A percentile compares a stretch with the other conserved stretches of the same genome.
Evolutionary conservation across 2,797 vertebrate genomes (phyloP).

Genomic region (Spatula versicolor): DNA sequence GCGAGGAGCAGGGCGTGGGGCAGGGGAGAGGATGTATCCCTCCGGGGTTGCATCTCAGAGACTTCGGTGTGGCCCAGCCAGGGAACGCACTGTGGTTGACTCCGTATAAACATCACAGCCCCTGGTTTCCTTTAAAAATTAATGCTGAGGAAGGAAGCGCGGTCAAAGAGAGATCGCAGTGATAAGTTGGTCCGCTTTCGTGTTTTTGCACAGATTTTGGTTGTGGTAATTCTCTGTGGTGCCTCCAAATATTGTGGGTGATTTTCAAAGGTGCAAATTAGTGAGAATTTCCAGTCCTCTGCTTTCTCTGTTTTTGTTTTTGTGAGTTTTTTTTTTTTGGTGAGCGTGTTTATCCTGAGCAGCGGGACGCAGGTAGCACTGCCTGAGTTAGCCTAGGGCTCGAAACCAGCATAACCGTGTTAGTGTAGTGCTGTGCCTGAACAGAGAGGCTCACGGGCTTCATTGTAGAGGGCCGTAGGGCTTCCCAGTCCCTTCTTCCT

Average conservation of each 20-base stretch:
- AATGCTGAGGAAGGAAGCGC: not conserved
- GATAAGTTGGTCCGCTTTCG: not conserved
- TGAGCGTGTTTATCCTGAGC: not conserved
- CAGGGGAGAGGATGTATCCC: not conserved
- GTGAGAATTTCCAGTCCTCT: not conserved
- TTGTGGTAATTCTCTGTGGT: not conserved
- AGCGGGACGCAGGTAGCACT: not conserved
- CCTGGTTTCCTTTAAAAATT: constrained; percentile 28
- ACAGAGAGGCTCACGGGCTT: not conserved
- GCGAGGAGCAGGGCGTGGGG: not conserved
- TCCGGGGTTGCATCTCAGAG: not conserved
- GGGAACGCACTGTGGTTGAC: not conserved
- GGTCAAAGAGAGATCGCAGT: not conserved
- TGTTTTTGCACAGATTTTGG: not conserved
- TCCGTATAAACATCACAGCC: constrained; percentile 21
- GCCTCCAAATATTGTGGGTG: not conserved
- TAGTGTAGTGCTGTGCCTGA: not conserved
- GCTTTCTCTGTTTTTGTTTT: not conserved
- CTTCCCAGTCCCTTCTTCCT: not conserved
- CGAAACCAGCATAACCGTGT: not conserved
- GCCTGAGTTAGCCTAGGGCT: not conserved
- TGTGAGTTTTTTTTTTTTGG: not conserved
- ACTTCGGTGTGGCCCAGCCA: not conserved
- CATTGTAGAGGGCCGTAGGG: not conserved
- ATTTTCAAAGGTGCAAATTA: constrained; percentile 1